Base-by-base conservation (phyloP, 2,797 vertebrate species). In the Chelon auratus region DNA sequence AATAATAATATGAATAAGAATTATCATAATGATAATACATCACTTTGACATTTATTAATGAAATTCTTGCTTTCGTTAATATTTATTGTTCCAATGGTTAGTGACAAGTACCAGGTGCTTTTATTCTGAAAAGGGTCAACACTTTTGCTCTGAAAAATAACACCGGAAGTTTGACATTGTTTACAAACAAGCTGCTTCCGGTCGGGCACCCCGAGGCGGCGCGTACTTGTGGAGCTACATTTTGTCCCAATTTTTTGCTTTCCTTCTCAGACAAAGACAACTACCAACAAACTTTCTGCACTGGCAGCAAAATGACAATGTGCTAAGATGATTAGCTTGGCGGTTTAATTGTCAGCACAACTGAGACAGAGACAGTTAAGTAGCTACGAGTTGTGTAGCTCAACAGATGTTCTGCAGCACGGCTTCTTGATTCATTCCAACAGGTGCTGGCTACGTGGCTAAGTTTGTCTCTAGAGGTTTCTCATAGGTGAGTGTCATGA, bases 121-220 rank as follows among this genome's bases (percentile, higher is more conserved):
- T 86, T 87, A 86, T 62, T 84, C 7, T 76, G 71, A 51, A 72
- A 66, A 9, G 3, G 13, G 0, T 26, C 24, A 53, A 0, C 12
- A 6, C 0, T 53, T 75, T 84, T 85, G 14, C 7, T 62, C 0
- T 78, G 77, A 81, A 85, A 62, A 52, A 2, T 1, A 2, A 48
- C 0, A 12, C 71, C 82, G 87, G 91, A 91, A 66, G 26, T 56
- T 2, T 3, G 8, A 1, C 18, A 45, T 26, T 90, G 82, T 91
- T 90, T 91, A 88, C 86, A 85, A 84, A 75, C 36, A 53, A 13
- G 18, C 3, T 39, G 24, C 30, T 60, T 81, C 76, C 82, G 62
- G 63, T 61, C 37, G 1, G 24, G 51, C 9, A 7, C 13, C 14
- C 30, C 3, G 7, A 33, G 6, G 30, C 30, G 30, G 30, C 7